Evolutionary conservation across 2,797 vertebrate genomes (phyloP), one percentile per base, ranked within the genome.

Genomic region (Gallirallus australis): DNA sequence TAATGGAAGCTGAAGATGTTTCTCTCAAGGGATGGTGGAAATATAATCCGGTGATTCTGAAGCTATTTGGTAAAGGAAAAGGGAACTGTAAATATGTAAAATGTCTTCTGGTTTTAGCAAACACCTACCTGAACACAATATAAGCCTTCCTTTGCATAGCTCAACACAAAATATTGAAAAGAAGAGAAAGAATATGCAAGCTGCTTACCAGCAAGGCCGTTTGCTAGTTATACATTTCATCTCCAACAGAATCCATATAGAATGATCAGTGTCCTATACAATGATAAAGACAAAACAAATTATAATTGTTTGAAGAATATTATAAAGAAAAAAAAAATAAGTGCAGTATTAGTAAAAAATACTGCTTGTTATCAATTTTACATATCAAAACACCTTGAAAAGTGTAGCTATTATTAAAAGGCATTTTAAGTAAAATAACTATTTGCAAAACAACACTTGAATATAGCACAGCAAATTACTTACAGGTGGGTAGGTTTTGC

Each of bases 181-280:
- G 3, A 39, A n/a, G 61, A 75, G 42, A 80, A 88, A 80, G 18
- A 53, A 52, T 24, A 45, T 35, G 37, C 12, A 50, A 87, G 16
- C 0, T 3, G 16, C 97, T 97, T 94, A 97, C 97, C 96, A 86
- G 69, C 6, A 86, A 48, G 50, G 19, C 52, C 82, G 25, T 72
- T 86, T 52, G 6, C 19, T 65, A 30, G 66, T 63, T 19, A 82
- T 40, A 64, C 76, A 81, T 60, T 92, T 78, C 50, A 76, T 84
- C 35, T 94, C 40, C 70, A 68, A 82, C 18, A 61, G 50, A 75
- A 83, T 93, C 71, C 76, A 89, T 93, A 73, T 12, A 66, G 31
- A 75, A 30, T 80, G 59, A 25, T 20, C 12, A 57, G 33, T 14
- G 11, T 35, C 69, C 96, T 96, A 40, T 33, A 88, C 78, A 91